Conservation (phyloP, 2,797 vertebrate species). For the Muscicapa comitata region DNA sequence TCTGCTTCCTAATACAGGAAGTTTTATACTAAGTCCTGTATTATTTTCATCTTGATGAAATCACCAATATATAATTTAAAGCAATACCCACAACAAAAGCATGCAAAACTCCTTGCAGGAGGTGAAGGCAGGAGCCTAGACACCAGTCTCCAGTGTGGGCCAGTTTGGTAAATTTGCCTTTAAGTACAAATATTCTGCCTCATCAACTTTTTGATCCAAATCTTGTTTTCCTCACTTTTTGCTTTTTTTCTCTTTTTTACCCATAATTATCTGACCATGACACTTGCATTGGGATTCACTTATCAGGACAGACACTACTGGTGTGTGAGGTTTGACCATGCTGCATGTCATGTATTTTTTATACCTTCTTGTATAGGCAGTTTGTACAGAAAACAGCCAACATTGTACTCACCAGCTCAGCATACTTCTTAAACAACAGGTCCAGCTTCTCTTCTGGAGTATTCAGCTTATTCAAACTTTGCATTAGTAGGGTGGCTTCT, state of each 20-base stretch:
- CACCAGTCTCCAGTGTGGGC: not conserved
- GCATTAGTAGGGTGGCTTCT: slow-evolving; percentile 83
- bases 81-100: not conserved
- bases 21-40: not conserved
- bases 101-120: not conserved
- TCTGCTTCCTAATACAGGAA: not conserved
- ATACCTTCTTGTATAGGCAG: not conserved
- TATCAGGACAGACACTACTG: not conserved
- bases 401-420: slow-evolving; percentile 85
- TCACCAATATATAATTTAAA: not conserved
- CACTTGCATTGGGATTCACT: not conserved
- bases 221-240: not conserved
- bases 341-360: not conserved
- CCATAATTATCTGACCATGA: not conserved
- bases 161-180: not conserved
- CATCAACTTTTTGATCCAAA: not conserved
- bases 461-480: slow-evolving; percentile 81
- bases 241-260: not conserved
- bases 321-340: not conserved
- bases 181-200: not conserved
- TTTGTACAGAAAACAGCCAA: not conserved
- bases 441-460: slow-evolving; percentile 88
- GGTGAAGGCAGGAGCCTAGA: not conserved
- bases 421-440: slow-evolving; percentile 83
- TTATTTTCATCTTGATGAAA: not conserved